phyloP scores from a whole-genome alignment of 1,140 invertebrate genomes.

The Dreissena rostriformis region DNA sequence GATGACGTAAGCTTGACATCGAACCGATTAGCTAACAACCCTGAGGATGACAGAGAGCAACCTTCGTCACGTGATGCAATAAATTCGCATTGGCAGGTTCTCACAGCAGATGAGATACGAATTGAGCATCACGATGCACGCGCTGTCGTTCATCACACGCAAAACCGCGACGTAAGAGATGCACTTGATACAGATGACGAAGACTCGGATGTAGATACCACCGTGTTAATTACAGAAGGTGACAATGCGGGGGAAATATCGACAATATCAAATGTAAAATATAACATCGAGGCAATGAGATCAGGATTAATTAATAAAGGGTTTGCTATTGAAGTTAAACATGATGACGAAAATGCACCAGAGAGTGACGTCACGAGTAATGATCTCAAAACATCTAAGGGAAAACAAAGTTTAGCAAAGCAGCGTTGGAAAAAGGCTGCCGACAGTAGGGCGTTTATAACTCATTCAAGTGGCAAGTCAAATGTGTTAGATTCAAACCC shows the following conservation, averaged over 20 bases:
- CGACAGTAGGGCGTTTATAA: too few species aligned
- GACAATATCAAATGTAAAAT: too few species aligned
- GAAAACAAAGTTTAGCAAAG: background rate
- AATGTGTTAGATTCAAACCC: too few species aligned
- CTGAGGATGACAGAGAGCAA: too few species aligned
- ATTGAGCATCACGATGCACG: conserved; percentile 10
- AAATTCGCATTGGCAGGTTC: background rate
- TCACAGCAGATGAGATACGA: conserved; percentile 32
- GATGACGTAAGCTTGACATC: too few species aligned
- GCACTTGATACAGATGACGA: background rate
- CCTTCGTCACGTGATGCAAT: too few species aligned
- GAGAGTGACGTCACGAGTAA: too few species aligned
- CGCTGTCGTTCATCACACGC: too few species aligned
- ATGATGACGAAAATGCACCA: background rate
- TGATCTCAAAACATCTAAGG: background rate
- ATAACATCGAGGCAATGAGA: background rate
- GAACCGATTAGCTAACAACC: too few species aligned
- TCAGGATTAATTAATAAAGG: background rate
- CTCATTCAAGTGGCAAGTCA: too few species aligned
- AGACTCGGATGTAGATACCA: background rate
- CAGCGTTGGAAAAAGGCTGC: too few species aligned
- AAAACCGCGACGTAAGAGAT: background rate
- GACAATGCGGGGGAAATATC: too few species aligned
- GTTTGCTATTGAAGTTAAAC: background rate
- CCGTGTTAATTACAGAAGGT: background rate